These are phyloP conservation scores for Spisula solida DNA, from an alignment of 2,888 invertebrate species.

Conservation along the genomic window DNA sequence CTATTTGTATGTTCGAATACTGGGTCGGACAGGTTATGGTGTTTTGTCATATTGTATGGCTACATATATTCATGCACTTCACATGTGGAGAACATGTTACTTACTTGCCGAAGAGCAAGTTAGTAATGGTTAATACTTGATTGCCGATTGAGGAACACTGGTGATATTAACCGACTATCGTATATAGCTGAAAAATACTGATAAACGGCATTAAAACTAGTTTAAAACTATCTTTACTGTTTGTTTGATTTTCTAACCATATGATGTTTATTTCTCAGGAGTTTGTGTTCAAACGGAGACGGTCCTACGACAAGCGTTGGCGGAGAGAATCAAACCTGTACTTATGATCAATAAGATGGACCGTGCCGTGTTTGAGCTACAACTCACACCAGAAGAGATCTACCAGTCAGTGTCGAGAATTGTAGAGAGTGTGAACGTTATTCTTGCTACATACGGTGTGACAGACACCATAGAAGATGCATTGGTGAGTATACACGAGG, in stretches of 20 bases:
- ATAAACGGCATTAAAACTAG: no score
- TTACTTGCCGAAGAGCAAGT: no score
- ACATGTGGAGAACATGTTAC: no score
- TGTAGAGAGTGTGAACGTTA: conserved; percentile 99
- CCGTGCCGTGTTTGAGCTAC: conserved; percentile 98
- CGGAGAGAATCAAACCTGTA: conserved; percentile 99
- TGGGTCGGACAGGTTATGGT: no score
- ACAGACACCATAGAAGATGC: conserved; percentile 99
- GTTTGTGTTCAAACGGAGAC: conserved; percentile 99
- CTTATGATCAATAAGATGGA: conserved; percentile 99
- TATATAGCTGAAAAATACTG: no score
- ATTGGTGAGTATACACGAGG: conserved; percentile 90
- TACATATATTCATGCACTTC: no score
- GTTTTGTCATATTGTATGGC: no score
- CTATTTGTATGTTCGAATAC: no score
- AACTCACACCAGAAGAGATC: conserved; percentile 97
- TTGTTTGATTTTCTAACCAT: background rate
- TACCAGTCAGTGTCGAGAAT: conserved; percentile 99
- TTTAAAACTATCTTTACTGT: no score
- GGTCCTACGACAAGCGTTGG: conserved; percentile 99
- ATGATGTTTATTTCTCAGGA: conserved; percentile 90
- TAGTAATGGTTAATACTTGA: no score
- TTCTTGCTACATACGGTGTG: conserved; percentile 99
- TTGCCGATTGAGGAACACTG: no score
- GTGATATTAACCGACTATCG: no score